Conservation (phyloP, 2,797 vertebrate genomes). For the Sebastiscus albofasciatus region DNA sequence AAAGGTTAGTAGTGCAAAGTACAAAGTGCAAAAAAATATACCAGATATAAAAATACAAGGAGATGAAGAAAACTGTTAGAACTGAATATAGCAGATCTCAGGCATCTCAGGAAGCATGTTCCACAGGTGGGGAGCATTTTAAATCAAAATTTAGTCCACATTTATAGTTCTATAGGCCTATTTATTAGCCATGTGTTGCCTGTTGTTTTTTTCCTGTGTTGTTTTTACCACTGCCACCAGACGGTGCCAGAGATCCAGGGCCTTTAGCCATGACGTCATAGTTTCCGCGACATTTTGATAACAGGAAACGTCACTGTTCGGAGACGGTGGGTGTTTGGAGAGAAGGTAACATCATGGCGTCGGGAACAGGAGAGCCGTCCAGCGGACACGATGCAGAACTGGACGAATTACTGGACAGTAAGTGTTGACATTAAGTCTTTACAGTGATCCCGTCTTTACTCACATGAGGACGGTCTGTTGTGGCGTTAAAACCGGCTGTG, state of each 20-base stretch:
- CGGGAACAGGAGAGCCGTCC: constrained; percentile 59
- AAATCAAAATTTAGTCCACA: too few relatives aligned
- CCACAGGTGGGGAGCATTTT: too few relatives aligned
- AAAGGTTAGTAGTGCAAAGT: too few relatives aligned
- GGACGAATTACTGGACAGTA: constrained; percentile 87
- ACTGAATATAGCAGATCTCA: too few relatives aligned
- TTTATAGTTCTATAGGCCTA: too few relatives aligned
- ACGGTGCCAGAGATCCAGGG: not conserved
- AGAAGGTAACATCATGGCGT: constrained; percentile 80
- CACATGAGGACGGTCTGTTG: rapidly evolving
- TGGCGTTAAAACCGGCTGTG: not conserved
- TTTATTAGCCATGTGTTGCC: rapidly evolving
- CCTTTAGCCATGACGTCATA: not conserved
- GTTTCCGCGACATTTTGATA: constrained; percentile 17
- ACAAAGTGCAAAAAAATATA: too few relatives aligned
- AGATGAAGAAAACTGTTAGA: too few relatives aligned
- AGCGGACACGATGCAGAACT: constrained; percentile 78
- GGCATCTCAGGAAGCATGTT: too few relatives aligned
- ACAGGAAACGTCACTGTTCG: constrained; percentile 23
- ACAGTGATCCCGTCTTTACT: not conserved
- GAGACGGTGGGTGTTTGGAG: constrained; percentile 13
- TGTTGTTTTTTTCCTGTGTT: not conserved
- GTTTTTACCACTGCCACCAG: not conserved
- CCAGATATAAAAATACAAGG: too few relatives aligned
- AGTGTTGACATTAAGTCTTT: constrained; percentile 39